Evolutionary conservation across 2,888 invertebrate species (phyloP).

Genomic region (Mantis religiosa): DNA sequence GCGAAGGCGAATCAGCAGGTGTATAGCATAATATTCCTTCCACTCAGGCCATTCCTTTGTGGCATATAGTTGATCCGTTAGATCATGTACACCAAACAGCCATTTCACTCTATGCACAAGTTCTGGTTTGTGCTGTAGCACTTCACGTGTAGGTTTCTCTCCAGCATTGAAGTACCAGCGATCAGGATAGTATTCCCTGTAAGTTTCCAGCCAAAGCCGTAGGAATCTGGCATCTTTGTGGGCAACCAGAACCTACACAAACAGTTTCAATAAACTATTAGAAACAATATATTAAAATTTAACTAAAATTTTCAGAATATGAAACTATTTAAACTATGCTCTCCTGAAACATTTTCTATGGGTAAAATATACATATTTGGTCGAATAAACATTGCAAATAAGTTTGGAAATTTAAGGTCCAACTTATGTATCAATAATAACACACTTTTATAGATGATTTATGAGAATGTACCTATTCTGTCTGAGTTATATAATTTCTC

Average conservation of each 20-base stretch:
- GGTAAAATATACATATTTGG: too few relatives aligned
- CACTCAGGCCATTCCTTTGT: neutral
- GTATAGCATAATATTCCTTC: neutral
- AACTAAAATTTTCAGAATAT: too few relatives aligned
- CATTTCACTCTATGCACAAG: neutral
- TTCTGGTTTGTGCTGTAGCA: conserved; percentile 3
- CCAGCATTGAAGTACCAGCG: conserved; percentile 5
- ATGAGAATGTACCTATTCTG: too few relatives aligned
- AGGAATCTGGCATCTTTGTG: conserved; percentile 4
- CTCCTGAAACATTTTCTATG: too few relatives aligned
- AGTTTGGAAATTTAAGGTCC: too few relatives aligned
- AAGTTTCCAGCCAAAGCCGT: conserved; percentile 13
- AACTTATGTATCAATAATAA: too few relatives aligned
- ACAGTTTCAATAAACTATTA: too few relatives aligned
- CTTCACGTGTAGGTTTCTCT: conserved; percentile 2
- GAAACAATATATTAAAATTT: too few relatives aligned
- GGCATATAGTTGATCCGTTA: neutral
- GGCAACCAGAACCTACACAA: neutral
- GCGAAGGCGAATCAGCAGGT: neutral
- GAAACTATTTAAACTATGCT: too few relatives aligned
- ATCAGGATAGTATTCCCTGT: conserved; percentile 4
- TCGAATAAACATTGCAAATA: too few relatives aligned
- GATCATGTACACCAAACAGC: neutral
- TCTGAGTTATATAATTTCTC: too few relatives aligned
- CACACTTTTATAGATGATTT: too few relatives aligned